These are phyloP conservation scores for Poeciliopsis infans DNA, from an alignment of 2,797 vertebrate genomes.

Conservation along the genomic window DNA sequence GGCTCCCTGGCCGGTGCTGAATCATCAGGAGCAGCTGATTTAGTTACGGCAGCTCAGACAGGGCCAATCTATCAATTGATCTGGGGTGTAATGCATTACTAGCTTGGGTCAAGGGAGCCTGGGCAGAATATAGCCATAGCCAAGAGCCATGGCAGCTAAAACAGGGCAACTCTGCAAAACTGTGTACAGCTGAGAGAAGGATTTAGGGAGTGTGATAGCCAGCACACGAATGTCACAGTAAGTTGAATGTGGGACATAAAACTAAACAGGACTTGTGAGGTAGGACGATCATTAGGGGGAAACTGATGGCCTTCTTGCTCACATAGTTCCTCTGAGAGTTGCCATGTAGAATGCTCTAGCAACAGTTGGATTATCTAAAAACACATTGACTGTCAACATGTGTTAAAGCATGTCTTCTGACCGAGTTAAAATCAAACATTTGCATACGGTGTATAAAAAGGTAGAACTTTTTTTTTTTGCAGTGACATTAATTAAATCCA, in stretches of 20 bases:
- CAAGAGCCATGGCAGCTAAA: constrained; percentile 53
- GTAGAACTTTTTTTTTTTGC: background rate
- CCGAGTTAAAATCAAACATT: background rate
- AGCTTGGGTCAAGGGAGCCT: constrained; percentile 69
- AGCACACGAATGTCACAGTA: constrained; percentile 74
- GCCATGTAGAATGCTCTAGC: constrained; percentile 63
- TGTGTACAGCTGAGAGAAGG: constrained; percentile 54
- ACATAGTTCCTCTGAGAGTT: constrained; percentile 55
- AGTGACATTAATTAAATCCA: background rate
- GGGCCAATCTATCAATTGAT: constrained; percentile 79
- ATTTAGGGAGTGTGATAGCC: constrained; percentile 75
- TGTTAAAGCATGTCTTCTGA: constrained; percentile 23
- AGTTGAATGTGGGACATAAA: constrained; percentile 73
- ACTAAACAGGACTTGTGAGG: constrained; percentile 60
- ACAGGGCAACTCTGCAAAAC: constrained; percentile 47
- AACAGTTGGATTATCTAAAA: constrained; percentile 62
- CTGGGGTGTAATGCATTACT: constrained; percentile 72
- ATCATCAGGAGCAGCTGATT: constrained; percentile 80
- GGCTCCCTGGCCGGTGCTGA: constrained; percentile 79
- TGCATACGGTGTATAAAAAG: background rate
- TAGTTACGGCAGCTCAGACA: constrained; percentile 74
- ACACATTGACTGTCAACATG: constrained; percentile 1
- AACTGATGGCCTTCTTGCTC: constrained; percentile 71
- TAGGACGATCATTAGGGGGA: constrained; percentile 69
- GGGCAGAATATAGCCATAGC: constrained; percentile 71